A percentile compares a stretch with the other conserved stretches of the same genome.
These are phyloP conservation scores for Glyptemys insculpta DNA, from an alignment of 2,797 vertebrate species.

Conservation along the genomic window DNA sequence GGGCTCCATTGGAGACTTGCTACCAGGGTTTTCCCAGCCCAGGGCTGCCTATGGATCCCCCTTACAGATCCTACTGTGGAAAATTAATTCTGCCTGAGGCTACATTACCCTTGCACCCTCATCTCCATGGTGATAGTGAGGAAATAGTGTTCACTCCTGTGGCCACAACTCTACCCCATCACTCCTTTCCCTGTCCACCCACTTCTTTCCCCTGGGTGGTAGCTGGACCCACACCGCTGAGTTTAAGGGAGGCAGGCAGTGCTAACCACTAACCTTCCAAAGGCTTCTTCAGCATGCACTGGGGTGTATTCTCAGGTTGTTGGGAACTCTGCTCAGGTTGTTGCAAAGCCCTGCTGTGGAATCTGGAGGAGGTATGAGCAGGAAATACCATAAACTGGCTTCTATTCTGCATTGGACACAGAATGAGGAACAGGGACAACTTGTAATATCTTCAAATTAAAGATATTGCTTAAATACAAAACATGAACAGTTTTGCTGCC, in stretches of 20 bases:
- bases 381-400: not conserved
- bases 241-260: not conserved
- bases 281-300: not conserved
- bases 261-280: not conserved
- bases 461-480: not conserved
- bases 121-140: not conserved
- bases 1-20: not conserved
- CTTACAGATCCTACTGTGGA: not conserved
- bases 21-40: not conserved
- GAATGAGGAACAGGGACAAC: not conserved
- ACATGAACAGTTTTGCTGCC: not conserved
- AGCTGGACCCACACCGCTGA: not conserved
- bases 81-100: not conserved
- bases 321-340: not conserved
- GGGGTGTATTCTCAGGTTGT: not conserved
- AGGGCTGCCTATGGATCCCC: not conserved
- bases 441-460: not conserved
- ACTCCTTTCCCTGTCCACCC: not conserved
- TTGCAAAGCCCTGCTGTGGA: not conserved
- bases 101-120: rapidly evolving
- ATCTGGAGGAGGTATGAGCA: not conserved
- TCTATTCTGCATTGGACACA: not conserved
- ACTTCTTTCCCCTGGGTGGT: not conserved
- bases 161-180: rapidly evolving
- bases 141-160: not conserved